Percentiles rank a stretch among this genome's conserved stretches.
These are phyloP conservation scores for Orthosia incerta DNA, from an alignment of 2,888 invertebrate genomes.

Conservation along the genomic window DNA sequence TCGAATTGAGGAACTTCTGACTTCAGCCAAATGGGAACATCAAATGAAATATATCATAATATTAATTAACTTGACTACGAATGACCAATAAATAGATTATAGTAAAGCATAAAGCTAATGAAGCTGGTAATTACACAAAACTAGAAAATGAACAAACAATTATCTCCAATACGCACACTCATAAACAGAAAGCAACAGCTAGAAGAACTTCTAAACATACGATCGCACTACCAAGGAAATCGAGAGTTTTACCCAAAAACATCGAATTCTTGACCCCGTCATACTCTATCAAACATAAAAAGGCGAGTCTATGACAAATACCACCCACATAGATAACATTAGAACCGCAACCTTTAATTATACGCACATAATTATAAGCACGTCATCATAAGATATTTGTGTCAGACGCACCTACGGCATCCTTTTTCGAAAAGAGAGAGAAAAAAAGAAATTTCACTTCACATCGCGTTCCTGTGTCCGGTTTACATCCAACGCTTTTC, in stretches of 20 bases:
- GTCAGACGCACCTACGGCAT: conserved; percentile 82
- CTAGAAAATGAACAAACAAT: conserved; percentile 2
- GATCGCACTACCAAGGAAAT: not conserved
- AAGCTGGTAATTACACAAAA: not conserved
- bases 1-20: not conserved
- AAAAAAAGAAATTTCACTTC: conserved; percentile 85
- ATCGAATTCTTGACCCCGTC: conserved; percentile 26
- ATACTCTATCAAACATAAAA: conserved; percentile 29
- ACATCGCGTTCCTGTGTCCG: conserved; percentile 85
- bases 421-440: conserved; percentile 83
- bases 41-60: not conserved
- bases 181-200: not conserved
- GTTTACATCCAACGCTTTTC: conserved; percentile 87
- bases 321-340: conserved; percentile 39
- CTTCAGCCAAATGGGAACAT: not conserved
- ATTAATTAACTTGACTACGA: too few relatives aligned
- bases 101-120: not conserved
- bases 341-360: conserved; percentile 61
- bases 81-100: not conserved
- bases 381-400: conserved; percentile 78
- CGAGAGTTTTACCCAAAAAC: conserved; percentile 21
- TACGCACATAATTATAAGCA: conserved; percentile 49
- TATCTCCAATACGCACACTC: not conserved
- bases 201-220: not conserved
- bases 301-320: conserved; percentile 33